Evolutionary conservation across 2,113 vertebrate genomes (phyloP).

Genomic region (Protomyctophum bolini): DNA sequence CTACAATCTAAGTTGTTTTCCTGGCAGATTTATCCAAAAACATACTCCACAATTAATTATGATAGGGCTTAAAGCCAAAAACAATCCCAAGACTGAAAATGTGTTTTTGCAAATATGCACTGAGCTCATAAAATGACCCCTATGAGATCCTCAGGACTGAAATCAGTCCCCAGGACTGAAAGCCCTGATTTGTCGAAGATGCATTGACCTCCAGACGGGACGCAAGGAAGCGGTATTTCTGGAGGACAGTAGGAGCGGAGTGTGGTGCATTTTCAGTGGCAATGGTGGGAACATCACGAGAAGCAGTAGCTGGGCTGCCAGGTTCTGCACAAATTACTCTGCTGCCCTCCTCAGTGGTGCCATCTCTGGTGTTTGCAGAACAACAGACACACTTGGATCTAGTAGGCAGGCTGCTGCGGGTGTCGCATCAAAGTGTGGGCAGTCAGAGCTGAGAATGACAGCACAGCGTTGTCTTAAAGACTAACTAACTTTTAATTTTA

Average conservation of each 20-base stretch:
- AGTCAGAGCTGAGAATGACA: conserved; percentile 17
- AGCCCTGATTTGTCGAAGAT: conserved; percentile 20
- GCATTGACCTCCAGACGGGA: conserved; percentile 22
- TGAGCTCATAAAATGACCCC: too few relatives aligned
- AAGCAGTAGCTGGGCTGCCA: conserved; percentile 7
- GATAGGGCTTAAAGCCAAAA: too few relatives aligned
- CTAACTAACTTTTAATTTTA: too few relatives aligned
- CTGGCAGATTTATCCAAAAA: too few relatives aligned
- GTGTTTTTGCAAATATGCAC: too few relatives aligned
- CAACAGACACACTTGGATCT: conserved; percentile 34
- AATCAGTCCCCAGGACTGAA: too few relatives aligned
- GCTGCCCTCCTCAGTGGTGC: conserved; percentile 21
- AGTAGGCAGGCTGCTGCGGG: conserved; percentile 36
- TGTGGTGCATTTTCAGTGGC: conserved; percentile 3
- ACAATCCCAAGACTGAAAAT: too few relatives aligned
- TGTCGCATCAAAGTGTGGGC: conserved; percentile 29
- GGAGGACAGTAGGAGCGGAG: conserved; percentile 1
- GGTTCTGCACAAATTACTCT: conserved; percentile 24
- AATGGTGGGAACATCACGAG: not conserved
- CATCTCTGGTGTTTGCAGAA: conserved; percentile 26
- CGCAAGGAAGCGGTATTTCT: conserved; percentile 31
- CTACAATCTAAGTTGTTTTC: not conserved
- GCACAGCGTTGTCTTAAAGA: conserved; percentile 20
- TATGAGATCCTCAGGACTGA: too few relatives aligned
- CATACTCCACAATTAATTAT: not conserved